phyloP scores from a whole-genome alignment of 2,113 vertebrate species.

The Caranx melampygus region DNA sequence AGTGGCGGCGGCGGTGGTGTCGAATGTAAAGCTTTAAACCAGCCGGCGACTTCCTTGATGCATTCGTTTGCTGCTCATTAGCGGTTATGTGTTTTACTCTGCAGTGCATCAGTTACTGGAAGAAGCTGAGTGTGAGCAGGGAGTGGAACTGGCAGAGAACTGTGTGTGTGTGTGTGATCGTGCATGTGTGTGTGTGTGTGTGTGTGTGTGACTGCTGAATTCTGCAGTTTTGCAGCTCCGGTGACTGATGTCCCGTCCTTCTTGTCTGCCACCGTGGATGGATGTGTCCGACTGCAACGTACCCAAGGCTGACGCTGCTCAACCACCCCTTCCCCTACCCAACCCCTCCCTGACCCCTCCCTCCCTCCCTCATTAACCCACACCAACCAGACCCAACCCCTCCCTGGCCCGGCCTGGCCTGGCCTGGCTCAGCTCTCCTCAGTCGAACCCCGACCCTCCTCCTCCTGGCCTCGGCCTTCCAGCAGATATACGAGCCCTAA shows the following conservation, averaged over 20 bases:
- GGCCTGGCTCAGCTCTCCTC: constrained; percentile 26
- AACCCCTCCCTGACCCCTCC: constrained; percentile 11
- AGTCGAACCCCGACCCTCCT: constrained; percentile 8
- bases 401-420: not conserved
- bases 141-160: constrained; percentile 26
- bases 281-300: constrained; percentile 50
- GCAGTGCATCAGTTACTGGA: constrained; percentile 42
- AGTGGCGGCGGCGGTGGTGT: no score
- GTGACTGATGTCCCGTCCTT: constrained; percentile 70
- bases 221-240: constrained; percentile 56
- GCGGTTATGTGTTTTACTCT: constrained; percentile 30
- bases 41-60: constrained; percentile 25
- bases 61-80: constrained; percentile 48
- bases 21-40: constrained; percentile 2
- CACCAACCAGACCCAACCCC: constrained; percentile 17
- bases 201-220: constrained; percentile 27
- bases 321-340: not conserved
- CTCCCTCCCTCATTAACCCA: constrained; percentile 16
- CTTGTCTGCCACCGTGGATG: constrained; percentile 56
- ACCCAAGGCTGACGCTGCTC: constrained; percentile 54
- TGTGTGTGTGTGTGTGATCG: constrained; percentile 4
- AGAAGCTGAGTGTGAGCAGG: constrained; percentile 10
- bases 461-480: constrained; percentile 19
- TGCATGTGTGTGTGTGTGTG: constrained; percentile 6
- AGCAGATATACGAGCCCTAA: constrained; percentile 71